These are phyloP conservation scores for Aegithalos caudatus DNA, from an alignment of 2,113 vertebrate genomes.

Conservation along the genomic window DNA sequence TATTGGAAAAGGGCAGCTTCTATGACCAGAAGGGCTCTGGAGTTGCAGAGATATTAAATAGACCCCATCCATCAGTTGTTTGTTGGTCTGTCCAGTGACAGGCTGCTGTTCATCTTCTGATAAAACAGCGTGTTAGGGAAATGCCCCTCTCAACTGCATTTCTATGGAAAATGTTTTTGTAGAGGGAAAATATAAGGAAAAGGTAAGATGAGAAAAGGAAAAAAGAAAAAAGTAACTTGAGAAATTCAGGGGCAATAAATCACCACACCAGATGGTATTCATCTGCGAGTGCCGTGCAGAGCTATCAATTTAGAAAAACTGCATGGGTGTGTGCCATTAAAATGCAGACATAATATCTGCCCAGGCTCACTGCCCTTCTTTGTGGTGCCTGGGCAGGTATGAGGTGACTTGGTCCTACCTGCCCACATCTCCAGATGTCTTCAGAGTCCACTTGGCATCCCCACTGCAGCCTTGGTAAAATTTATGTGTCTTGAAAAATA, in stretches of 20 bases:
- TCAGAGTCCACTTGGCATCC: neutral
- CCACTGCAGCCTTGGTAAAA: neutral
- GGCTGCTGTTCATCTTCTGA: constrained; percentile 13
- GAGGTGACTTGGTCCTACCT: neutral
- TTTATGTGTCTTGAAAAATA: neutral
- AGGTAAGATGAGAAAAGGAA: constrained; percentile 41
- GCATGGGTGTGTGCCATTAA: neutral
- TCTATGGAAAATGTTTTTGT: neutral
- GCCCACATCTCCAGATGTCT: neutral
- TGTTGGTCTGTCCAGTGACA: constrained; percentile 25
- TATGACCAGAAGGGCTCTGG: neutral
- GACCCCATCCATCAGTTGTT: constrained; percentile 4
- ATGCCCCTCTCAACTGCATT: neutral
- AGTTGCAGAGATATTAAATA: neutral
- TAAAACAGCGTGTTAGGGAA: neutral
- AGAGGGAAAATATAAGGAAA: constrained; percentile 10
- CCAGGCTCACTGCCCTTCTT: neutral
- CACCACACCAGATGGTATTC: constrained; percentile 64
- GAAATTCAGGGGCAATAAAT: constrained; percentile 65
- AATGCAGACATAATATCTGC: neutral
- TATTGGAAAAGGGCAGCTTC: neutral
- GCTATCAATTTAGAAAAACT: constrained; percentile 1
- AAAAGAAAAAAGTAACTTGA: constrained; percentile 20
- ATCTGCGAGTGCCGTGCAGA: constrained; percentile 34
- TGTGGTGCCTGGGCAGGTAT: neutral